Evolutionary conservation across 2,888 invertebrate genomes (phyloP).

Genomic region (Standfussiana lucernea): DNA sequence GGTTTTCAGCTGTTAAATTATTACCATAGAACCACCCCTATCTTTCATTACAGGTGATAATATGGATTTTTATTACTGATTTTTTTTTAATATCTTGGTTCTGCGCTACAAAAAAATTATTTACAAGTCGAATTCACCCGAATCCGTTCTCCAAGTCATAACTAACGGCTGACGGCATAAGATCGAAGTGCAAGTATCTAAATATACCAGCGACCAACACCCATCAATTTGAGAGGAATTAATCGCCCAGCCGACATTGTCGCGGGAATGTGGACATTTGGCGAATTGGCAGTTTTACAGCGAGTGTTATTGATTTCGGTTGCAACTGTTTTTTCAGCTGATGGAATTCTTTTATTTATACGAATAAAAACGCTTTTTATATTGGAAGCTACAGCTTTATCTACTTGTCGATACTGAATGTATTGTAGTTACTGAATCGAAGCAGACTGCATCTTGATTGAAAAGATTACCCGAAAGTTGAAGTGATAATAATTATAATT

Average conservation of each 20-base stretch:
- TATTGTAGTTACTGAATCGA: too few species aligned
- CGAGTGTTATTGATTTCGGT: conserved; percentile 38
- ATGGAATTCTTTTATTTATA: background rate
- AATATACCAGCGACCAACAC: conserved; percentile 46
- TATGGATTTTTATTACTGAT: too few species aligned
- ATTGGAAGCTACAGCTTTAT: too few species aligned
- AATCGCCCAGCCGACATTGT: conserved; percentile 43
- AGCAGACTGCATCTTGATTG: too few species aligned
- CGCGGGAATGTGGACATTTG: conserved; percentile 45
- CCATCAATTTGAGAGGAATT: conserved; percentile 55
- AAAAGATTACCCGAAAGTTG: too few species aligned
- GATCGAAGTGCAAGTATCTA: conserved; percentile 60
- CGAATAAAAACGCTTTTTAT: too few species aligned
- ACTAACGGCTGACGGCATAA: conserved; percentile 30
- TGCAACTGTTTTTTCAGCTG: conserved; percentile 30
- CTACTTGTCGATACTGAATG: too few species aligned
- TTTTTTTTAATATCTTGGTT: too few species aligned
- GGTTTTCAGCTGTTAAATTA: background rate
- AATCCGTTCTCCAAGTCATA: conserved; percentile 50
- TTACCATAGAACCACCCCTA: background rate
- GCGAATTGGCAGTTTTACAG: conserved; percentile 54
- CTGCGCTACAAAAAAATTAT: conserved; percentile 14
- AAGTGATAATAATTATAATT: too few species aligned
- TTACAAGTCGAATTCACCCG: conserved; percentile 3
- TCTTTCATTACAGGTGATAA: background rate